A percentile compares a stretch with the other conserved stretches of the same genome.
Evolutionary conservation across 2,113 vertebrate genomes (phyloP).

Genomic region (Rattus rattus): DNA sequence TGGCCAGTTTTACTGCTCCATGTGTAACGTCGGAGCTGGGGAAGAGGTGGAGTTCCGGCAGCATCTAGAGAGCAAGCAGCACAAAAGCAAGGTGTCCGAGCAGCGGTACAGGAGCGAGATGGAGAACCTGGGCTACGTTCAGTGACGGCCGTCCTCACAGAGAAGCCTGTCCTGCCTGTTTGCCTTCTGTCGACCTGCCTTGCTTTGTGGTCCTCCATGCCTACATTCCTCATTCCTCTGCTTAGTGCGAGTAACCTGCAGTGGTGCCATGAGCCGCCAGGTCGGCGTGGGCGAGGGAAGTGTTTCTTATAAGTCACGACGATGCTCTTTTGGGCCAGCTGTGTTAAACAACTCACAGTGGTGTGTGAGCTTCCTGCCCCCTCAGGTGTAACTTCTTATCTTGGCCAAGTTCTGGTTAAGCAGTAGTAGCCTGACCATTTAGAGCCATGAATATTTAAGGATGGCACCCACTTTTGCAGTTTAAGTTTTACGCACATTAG

Average conservation of each 20-base stretch:
- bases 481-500: conserved; percentile 61
- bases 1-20: conserved; percentile 99
- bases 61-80: conserved; percentile 98
- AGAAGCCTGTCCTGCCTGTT: conserved; percentile 85
- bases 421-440: conserved; percentile 54
- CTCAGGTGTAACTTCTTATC: conserved; percentile 43
- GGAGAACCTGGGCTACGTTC: conserved; percentile 97
- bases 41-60: conserved; percentile 97
- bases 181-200: conserved; percentile 83
- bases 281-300: conserved; percentile 72
- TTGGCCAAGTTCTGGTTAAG: conserved; percentile 39
- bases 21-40: conserved; percentile 96
- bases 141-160: conserved; percentile 81
- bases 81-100: conserved; percentile 98
- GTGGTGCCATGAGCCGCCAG: conserved; percentile 79
- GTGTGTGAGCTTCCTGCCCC: conserved; percentile 44
- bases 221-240: conserved; percentile 85
- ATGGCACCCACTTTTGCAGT: conserved; percentile 30
- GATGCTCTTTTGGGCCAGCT: conserved; percentile 74
- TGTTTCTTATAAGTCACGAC: conserved; percentile 77
- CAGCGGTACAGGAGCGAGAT: conserved; percentile 97
- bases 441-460: conserved; percentile 59
- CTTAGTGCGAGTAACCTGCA: conserved; percentile 82
- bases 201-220: conserved; percentile 87
- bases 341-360: conserved; percentile 48